Base-by-base conservation (phyloP, 2,888 invertebrate species). In the Tuberolachnus salignus region DNA sequence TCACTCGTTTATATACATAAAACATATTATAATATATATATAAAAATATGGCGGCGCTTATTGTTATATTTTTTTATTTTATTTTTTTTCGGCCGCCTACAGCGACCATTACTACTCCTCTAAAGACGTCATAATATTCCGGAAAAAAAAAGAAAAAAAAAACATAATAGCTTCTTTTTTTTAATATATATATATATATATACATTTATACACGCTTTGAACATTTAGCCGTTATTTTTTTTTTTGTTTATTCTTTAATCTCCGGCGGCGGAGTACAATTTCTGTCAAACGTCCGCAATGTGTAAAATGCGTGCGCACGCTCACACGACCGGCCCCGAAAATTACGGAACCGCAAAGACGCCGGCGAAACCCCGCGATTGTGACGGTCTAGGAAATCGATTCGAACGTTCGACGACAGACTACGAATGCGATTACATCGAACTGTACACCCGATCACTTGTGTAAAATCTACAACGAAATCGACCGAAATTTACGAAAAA, bases 111-210 rank as follows among this genome's bases (percentile, higher is more conserved):
- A 69, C 57, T 78, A 69, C 57, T 69, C 16, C 59, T 61, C 10
- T 78, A 78, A 78, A 69, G 61, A 78, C 61, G 23, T 78, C 67
- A 78, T 78, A n/a, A n/a, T n/a, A 67, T 78, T 78, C 42, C 23
- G 57, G 51, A n/a, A n/a, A n/a, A n/a, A n/a, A n/a, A n/a, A n/a
- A n/a, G n/a, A n/a, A n/a, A n/a, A n/a, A n/a, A 67, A 59, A 69
- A 78, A 59, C 59, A 42, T 78, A 78, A 78, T 67, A 42, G 57
- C 66, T 57, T 75, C 57, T 71, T 46, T 44, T 64, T 73, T 63
- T 63, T 63, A 21, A n/a, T n/a, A n/a, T n/a, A n/a, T n/a, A n/a
- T n/a, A n/a, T n/a, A n/a, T n/a, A n/a, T n/a, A n/a, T n/a, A n/a
- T n/a, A n/a, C n/a, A n/a, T n/a, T 55, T 66, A 75, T 67, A 67